Evolutionary conservation across 37 sponge, comb jelly and placozoan genomes (phyloP), one percentile per base, ranked within the genome.

Genomic region (Eunapius fragilis): DNA sequence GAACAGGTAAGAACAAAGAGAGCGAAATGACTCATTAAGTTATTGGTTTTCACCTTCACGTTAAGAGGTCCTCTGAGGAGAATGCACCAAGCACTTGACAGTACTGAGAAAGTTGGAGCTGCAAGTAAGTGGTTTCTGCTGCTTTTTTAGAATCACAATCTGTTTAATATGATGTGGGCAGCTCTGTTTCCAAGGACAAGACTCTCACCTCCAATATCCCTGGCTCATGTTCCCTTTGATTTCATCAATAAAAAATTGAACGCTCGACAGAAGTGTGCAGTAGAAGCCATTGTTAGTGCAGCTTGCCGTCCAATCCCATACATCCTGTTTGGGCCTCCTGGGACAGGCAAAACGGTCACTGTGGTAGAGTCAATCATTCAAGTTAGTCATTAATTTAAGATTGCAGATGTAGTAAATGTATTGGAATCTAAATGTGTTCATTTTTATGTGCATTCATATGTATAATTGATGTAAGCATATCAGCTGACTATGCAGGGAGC

Each of bases 331-430:
- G 95, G 95, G n/a, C 95, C 95, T 13, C 95, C 95, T 28, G 95
- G 95, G 0, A 95, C 95, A 25, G 95, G 95, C 19, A 95, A 95
- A 80, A 95, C 95, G 25, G 92, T 95, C 2, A 95, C 95, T 11
- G 30, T 95, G n/a, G 95, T 95, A n/a, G 95, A 95, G 80, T 84
- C 92, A 23, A 95, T 95, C 27, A 78, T 95, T 25, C 95, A 94
- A 88, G 85, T 94, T 70, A 28, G 77, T 27, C 47, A 45, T 45
- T 45, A 45, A 45, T 45, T 45, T 45, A 45, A 45, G 26, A 30
- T 71, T n/a, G n/a, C 30, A 31, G 26, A 31, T 71, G 47, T 45
- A 45, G 47, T 45, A 45, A 45, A 45, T 45, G 47, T 45, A 45
- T 45, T 45, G 47, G 47, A 45, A 45, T 45, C 47, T 45, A 45